Evolutionary conservation across 2,888 invertebrate species (phyloP), one percentile per base, ranked within the genome.

Genomic region (Stomorhina lunata): DNA sequence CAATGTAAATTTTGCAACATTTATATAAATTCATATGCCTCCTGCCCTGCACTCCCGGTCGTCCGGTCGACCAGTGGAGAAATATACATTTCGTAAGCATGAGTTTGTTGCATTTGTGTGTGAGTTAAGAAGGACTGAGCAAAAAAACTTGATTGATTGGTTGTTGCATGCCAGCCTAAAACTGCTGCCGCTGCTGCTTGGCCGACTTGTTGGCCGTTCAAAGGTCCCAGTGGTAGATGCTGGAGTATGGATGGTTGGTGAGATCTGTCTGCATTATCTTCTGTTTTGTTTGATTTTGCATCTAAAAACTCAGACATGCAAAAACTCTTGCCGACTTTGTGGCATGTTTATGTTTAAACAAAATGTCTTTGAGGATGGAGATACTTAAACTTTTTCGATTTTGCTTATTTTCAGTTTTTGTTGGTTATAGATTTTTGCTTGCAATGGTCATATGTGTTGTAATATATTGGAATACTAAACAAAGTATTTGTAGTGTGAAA

Each of bases 121-220:
- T 66, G 48, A 34, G 15, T 55, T 66, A 25, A n/a, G 69, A 66
- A 29, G 29, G 37, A n/a, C n/a, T 20, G 37, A 63, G 20, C 37
- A 69, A 68, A 89, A 87, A 87, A 89, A 88, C 89, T 89, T 89
- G 89, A 89, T 89, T 89, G 89, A 89, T 89, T 89, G 89, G 88
- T 87, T 84, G 73, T 53, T 63, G 72, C 48, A 37, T 73, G 78
- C 0, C n/a, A n/a, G n/a, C n/a, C n/a, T n/a, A n/a, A n/a, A n/a
- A n/a, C n/a, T n/a, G n/a, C n/a, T n/a, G n/a, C n/a, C n/a, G n/a
- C 15, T 68, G 65, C 63, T 83, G 79, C 59, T 48, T 78, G 48
- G 37, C 37, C 45, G 73, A 20, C 15, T 29, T 48, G 68, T 34
- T 50, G 53, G 53, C 20, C 27, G 45, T 63, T 48, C 10, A 71